Conservation (phyloP, 2,113 vertebrate genomes). For the Macrotus californicus region DNA sequence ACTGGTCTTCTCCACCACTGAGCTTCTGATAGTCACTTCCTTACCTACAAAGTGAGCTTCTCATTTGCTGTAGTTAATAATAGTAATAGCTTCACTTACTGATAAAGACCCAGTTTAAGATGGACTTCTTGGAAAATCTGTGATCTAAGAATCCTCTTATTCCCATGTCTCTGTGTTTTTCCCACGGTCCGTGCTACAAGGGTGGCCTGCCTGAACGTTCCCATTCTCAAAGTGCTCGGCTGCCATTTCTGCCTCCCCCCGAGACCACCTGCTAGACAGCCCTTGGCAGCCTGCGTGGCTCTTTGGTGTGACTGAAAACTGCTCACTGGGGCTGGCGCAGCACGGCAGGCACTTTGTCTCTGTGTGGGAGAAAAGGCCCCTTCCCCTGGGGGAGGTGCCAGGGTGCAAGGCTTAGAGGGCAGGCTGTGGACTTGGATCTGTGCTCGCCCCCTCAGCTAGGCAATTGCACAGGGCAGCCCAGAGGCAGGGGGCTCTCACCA, state of each 20-base stretch:
- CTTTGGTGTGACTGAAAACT: neutral
- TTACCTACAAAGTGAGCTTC: neutral
- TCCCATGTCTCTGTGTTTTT: neutral
- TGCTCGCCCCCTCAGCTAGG: too few relatives aligned
- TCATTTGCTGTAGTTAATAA: neutral
- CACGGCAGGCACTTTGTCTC: neutral
- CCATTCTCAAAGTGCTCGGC: neutral
- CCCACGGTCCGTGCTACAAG: neutral
- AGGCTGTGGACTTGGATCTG: neutral
- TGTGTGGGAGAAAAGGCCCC: neutral
- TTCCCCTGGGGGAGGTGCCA: neutral
- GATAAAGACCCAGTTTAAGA: neutral
- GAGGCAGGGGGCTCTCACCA: neutral
- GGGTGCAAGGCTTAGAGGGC: neutral
- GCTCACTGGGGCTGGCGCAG: fast-evolving
- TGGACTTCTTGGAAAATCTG: neutral
- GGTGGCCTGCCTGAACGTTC: too few relatives aligned
- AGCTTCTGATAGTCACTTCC: neutral
- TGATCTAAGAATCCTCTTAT: neutral
- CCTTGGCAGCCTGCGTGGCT: neutral
- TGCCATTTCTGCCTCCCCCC: neutral
- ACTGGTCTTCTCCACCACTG: neutral
- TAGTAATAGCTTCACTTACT: neutral
- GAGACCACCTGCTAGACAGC: neutral
- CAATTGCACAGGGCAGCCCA: too few relatives aligned